phyloP scores from a whole-genome alignment of 2,888 invertebrate species.

The Furcula furcula region DNA sequence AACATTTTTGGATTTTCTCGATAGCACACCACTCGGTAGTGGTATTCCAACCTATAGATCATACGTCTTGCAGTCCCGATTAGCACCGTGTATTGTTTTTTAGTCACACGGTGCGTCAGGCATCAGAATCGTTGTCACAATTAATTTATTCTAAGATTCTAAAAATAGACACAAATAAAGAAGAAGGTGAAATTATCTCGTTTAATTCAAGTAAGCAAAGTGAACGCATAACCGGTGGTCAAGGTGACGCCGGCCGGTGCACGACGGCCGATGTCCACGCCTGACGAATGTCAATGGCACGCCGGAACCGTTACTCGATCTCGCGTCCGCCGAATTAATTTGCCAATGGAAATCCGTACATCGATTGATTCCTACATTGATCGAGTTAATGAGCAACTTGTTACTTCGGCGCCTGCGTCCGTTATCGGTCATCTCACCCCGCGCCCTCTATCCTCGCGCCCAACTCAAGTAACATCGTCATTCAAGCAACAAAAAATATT shows the following conservation, averaged over 20 bases:
- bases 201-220: slow-evolving; percentile 2
- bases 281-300: slow-evolving; percentile 80
- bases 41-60: too few species aligned
- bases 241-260: slow-evolving; percentile 32
- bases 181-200: too few species aligned
- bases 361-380: slow-evolving; percentile 68
- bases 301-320: slow-evolving; percentile 77
- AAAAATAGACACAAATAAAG: too few species aligned
- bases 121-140: too few species aligned
- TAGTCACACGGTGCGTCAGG: too few species aligned
- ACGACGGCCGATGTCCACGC: slow-evolving; percentile 48
- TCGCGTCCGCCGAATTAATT: slow-evolving; percentile 77
- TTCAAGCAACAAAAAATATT: slow-evolving; percentile 43
- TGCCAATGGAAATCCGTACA: slow-evolving; percentile 69
- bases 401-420: slow-evolving; percentile 53
- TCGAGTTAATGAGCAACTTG: slow-evolving; percentile 70
- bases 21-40: too few species aligned
- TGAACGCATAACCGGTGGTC: slow-evolving; percentile 18
- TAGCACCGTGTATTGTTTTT: too few species aligned
- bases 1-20: too few species aligned
- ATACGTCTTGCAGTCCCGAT: too few species aligned
- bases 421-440: slow-evolving; percentile 64
- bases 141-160: too few species aligned
- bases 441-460: slow-evolving; percentile 40
- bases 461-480: slow-evolving; percentile 16